Base-by-base conservation (phyloP, 2,113 vertebrate species). In the Sorex araneus region DNA sequence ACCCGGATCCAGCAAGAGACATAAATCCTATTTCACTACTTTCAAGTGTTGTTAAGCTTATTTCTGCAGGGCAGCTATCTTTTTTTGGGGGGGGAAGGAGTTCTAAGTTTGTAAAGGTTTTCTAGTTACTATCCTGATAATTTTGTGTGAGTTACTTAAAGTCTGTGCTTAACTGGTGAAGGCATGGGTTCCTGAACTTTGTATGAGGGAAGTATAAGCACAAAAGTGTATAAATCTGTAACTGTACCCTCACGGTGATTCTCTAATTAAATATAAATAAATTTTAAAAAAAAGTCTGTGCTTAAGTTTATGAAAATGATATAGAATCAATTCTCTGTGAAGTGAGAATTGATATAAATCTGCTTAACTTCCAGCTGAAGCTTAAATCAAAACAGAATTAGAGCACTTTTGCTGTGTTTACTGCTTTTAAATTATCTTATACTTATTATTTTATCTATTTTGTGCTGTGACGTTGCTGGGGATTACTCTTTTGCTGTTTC, bases 381-480 rank as follows among this genome's bases (percentile, higher is more conserved):
- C 89, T 64, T 87, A 87, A 80, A 47, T 83, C n/a, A 89, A 93
- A 70, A 54, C 15, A 75, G 74, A 66, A 30, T 1, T 64, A 21
- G 27, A 30, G n/a, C 74, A 23, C 1, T 64, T 75, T 75, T 69
- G 21, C 6, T 78, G 57, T 75, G 86, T 86, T 93, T 85, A 32
- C 71, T 82, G 10, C 27, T 66, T 66, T 66, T 28, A 30, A 23
- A 23, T 60, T 23, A 21, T 60, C 23, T 60, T 60, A 23, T 23
- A 16, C 2, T 60, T 50, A 50, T 50, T 50, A 50, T 50, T 60
- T 60, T 60, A 23, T 60, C 47, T 23, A 6, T 60, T 60, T 60
- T 60, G 21, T 60, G 57, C 6, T 60, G 18, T 60, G 18, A 19
- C 15, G 54, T 54, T 54, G 3, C 18, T 60, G 21, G 19, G 57